These are phyloP conservation scores for Diadophis punctatus DNA, from an alignment of 2,113 vertebrate species.

Conservation along the genomic window DNA sequence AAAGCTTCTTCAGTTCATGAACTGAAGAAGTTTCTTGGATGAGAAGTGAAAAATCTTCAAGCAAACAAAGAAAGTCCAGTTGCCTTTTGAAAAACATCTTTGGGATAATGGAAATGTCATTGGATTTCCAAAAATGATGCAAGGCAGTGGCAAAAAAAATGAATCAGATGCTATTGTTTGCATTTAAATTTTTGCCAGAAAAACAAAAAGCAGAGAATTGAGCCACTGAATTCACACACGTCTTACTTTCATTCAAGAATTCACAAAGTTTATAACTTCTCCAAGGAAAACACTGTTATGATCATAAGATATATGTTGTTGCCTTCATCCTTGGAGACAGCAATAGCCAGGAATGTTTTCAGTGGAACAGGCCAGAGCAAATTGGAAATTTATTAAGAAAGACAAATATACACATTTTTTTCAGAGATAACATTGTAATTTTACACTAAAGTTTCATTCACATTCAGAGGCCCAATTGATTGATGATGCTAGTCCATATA, in stretches of 20 bases:
- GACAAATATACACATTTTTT: not conserved
- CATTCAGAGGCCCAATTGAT: not conserved
- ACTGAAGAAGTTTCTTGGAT: too few relatives aligned
- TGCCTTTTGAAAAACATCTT: too few relatives aligned
- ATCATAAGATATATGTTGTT: not conserved
- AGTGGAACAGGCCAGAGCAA: constrained; percentile 26
- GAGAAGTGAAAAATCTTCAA: too few relatives aligned
- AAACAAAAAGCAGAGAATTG: not conserved
- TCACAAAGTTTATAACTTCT: not conserved
- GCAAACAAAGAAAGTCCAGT: too few relatives aligned
- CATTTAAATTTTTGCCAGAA: constrained; percentile 10
- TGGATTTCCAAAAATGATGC: too few relatives aligned
- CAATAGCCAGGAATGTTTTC: not conserved
- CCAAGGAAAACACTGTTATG: not conserved
- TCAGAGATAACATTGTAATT: not conserved
- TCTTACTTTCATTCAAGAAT: not conserved
- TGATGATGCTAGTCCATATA: not conserved
- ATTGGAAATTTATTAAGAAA: constrained; percentile 32
- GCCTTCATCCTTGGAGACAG: not conserved
- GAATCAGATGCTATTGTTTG: constrained; percentile 35
- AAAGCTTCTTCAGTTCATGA: too few relatives aligned
- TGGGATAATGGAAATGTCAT: too few relatives aligned
- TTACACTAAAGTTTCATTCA: not conserved
- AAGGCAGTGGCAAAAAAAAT: constrained; percentile 21
- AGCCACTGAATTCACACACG: not conserved